Evolutionary conservation across 2,888 invertebrate genomes (phyloP).

Genomic region (Acanthoscelides obtectus): DNA sequence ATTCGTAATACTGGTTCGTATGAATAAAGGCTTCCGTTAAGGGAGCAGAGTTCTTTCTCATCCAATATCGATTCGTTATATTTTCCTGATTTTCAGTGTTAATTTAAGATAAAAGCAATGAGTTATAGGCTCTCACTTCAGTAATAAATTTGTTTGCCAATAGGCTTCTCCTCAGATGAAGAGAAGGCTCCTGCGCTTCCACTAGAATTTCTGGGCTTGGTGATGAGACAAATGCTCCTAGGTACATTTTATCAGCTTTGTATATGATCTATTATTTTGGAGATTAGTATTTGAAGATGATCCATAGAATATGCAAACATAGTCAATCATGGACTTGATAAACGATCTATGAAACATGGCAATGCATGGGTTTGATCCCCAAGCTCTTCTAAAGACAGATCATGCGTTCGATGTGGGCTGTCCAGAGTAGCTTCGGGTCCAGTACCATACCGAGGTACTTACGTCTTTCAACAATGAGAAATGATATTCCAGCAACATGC

Average conservation of each 20-base stretch:
- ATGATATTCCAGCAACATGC: neutral
- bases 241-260: neutral
- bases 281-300: conserved; percentile 1
- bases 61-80: neutral
- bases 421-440: conserved; percentile 2
- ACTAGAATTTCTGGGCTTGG: conserved; percentile 4
- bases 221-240: neutral
- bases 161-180: neutral
- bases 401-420: neutral
- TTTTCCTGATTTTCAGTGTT: neutral
- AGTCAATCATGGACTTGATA: conserved; percentile 2
- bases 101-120: neutral
- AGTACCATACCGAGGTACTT: conserved; percentile 3
- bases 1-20: neutral
- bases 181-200: conserved; percentile 4
- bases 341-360: conserved; percentile 1
- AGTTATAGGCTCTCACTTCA: conserved; percentile 2
- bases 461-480: neutral
- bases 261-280: too few relatives aligned
- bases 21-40: neutral
- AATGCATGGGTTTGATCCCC: neutral
- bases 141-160: neutral
- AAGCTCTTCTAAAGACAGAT: neutral
- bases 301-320: conserved; percentile 5
- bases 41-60: neutral